Conservation (phyloP, 92 coral and sea anemone genomes). For the Scolanthus callimorphus region DNA sequence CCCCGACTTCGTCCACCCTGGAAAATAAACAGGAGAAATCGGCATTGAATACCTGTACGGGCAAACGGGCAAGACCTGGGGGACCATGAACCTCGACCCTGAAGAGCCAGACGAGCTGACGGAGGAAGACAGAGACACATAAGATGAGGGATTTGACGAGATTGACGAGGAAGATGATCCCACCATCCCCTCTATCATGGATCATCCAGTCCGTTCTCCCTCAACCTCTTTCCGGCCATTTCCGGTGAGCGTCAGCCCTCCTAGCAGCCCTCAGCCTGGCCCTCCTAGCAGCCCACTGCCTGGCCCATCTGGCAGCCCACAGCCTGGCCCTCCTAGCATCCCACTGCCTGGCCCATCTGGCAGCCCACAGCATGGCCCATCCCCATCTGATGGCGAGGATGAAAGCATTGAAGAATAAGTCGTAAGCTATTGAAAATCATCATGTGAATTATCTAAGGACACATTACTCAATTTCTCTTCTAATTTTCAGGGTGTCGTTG, state of each 20-base stretch:
- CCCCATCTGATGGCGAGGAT: background rate
- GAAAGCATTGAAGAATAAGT: too few relatives aligned
- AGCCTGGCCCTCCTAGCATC: too few relatives aligned
- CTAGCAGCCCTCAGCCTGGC: background rate
- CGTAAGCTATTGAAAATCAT: too few relatives aligned
- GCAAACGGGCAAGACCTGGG: constrained; percentile 27
- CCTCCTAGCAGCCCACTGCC: background rate
- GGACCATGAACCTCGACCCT: constrained; percentile 14
- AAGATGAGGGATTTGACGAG: background rate
- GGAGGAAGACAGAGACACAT: background rate
- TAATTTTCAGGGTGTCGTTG: background rate
- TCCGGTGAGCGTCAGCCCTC: background rate
- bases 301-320: background rate
- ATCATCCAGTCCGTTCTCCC: background rate
- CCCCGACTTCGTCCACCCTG: constrained; percentile 1
- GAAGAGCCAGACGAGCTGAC: background rate
- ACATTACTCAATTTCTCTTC: too few relatives aligned
- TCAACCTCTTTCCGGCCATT: background rate
- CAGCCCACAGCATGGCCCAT: too few relatives aligned
- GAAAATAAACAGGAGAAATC: too few relatives aligned
- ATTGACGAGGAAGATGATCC: background rate
- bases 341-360: too few relatives aligned
- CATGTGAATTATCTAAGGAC: too few relatives aligned
- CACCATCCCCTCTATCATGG: background rate
- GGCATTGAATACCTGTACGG: constrained; percentile 21